These are phyloP conservation scores for Agelas oroides DNA, from an alignment of 37 sponge, comb jelly and placozoan species.

Conservation along the genomic window DNA sequence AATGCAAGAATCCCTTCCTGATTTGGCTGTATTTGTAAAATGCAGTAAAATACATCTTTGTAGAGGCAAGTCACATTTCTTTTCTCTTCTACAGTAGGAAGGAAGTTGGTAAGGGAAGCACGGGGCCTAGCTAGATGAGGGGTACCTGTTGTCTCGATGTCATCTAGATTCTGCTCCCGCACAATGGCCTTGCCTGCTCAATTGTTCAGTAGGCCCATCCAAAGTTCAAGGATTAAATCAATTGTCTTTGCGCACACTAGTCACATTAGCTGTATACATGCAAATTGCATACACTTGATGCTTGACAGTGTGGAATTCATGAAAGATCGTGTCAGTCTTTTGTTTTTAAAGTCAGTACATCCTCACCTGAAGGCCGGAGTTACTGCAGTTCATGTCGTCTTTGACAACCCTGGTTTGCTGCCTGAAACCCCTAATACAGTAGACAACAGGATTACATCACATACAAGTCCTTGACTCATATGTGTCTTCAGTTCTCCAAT, in stretches of 20 bases:
- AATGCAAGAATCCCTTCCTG: background rate
- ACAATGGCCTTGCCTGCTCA: too few species aligned
- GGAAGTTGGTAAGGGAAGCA: too few species aligned
- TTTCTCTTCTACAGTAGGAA: too few species aligned
- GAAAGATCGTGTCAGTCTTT: background rate
- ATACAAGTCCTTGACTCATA: background rate
- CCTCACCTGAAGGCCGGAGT: slow-evolving; percentile 15
- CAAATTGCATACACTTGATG: too few species aligned
- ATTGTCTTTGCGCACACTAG: too few species aligned
- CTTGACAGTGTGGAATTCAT: background rate
- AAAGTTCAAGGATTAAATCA: too few species aligned
- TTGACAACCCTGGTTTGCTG: slow-evolving; percentile 12
- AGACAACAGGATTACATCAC: background rate
- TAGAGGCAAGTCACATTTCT: too few species aligned
- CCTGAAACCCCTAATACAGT: background rate
- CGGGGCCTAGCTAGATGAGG: too few species aligned
- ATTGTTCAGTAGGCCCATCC: too few species aligned
- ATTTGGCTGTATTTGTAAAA: background rate
- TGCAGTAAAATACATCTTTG: background rate
- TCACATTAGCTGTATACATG: background rate
- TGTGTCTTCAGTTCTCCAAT: background rate
- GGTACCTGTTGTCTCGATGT: too few species aligned
- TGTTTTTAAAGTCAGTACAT: background rate
- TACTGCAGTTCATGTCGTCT: slow-evolving; percentile 13
- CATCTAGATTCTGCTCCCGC: too few species aligned